Conservation (phyloP, 1,140 invertebrate genomes). For the Heliothis virescens region DNA sequence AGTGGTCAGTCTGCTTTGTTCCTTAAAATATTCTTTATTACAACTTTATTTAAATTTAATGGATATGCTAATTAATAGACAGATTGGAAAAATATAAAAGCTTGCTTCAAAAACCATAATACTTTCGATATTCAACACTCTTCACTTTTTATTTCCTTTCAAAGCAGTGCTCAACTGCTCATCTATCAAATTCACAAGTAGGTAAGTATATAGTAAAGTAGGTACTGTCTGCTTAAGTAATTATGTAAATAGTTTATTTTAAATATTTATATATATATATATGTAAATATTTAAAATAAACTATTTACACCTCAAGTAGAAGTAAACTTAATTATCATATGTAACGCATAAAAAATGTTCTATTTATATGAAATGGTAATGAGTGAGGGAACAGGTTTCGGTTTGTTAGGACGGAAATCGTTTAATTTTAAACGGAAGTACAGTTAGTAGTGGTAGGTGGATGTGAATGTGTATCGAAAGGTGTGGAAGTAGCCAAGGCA, state of each 20-base stretch:
- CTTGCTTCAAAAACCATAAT: neutral
- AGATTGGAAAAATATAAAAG: constrained; percentile 14
- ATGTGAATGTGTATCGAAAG: constrained; percentile 49
- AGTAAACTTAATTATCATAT: constrained; percentile 30
- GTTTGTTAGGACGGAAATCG: constrained; percentile 60
- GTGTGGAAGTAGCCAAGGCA: constrained; percentile 55
- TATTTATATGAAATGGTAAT: constrained; percentile 44
- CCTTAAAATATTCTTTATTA: neutral
- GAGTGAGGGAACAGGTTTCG: constrained; percentile 52
- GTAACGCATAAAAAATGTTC: constrained; percentile 25
- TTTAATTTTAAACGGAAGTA: constrained; percentile 60
- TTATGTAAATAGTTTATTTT: too few relatives aligned
- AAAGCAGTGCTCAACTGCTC: neutral
- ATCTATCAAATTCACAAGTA: neutral
- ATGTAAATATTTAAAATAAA: too few relatives aligned
- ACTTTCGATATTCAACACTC: constrained; percentile 29
- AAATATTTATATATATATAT: too few relatives aligned
- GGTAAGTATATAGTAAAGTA: too few relatives aligned
- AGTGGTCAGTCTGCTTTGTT: constrained; percentile 24
- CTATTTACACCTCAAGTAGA: neutral
- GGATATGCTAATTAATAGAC: constrained; percentile 25
- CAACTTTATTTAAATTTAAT: constrained; percentile 22
- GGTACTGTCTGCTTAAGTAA: too few relatives aligned
- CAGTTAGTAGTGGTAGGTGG: constrained; percentile 41
- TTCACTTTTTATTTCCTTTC: constrained; percentile 4